A percentile compares a stretch with the other conserved stretches of the same genome.
Conservation (phyloP, 1,140 invertebrate genomes). For the Medauroidea extradentata region DNA sequence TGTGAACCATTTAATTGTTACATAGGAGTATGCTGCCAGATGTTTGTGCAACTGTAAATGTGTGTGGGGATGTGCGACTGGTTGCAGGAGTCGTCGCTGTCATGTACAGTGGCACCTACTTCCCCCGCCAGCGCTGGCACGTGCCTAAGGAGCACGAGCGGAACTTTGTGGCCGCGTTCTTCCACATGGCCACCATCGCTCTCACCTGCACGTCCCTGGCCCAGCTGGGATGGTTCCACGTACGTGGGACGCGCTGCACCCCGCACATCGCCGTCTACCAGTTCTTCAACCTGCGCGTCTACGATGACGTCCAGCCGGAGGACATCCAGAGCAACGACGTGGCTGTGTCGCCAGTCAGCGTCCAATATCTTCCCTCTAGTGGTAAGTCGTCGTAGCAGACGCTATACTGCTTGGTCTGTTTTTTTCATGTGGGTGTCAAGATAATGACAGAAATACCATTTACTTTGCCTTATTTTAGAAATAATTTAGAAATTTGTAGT, state of each 20-base stretch:
- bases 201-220: slow-evolving; percentile 48
- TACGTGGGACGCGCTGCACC: slow-evolving; percentile 46
- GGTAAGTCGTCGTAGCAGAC: no score
- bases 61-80: no score
- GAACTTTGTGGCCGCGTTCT: slow-evolving; percentile 50
- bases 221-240: slow-evolving; percentile 49
- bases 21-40: no score
- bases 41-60: no score
- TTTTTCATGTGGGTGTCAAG: neutral
- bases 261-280: slow-evolving; percentile 48
- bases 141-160: slow-evolving; percentile 36
- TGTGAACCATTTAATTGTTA: no score
- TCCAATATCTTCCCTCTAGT: no score
- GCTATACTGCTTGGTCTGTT: neutral
- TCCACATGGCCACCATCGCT: slow-evolving; percentile 48
- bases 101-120: slow-evolving; percentile 14
- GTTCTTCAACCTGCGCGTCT: slow-evolving; percentile 34
- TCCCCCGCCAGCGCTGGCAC: slow-evolving; percentile 14
- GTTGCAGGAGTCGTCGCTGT: neutral
- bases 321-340: slow-evolving; percentile 2
- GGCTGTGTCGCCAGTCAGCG: neutral
- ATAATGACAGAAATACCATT: no score
- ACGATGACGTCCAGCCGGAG: slow-evolving; percentile 18
- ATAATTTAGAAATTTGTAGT: no score
- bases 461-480: no score